Conservation (phyloP, 1,140 invertebrate species). For the Leptinotarsa defecta region DNA sequence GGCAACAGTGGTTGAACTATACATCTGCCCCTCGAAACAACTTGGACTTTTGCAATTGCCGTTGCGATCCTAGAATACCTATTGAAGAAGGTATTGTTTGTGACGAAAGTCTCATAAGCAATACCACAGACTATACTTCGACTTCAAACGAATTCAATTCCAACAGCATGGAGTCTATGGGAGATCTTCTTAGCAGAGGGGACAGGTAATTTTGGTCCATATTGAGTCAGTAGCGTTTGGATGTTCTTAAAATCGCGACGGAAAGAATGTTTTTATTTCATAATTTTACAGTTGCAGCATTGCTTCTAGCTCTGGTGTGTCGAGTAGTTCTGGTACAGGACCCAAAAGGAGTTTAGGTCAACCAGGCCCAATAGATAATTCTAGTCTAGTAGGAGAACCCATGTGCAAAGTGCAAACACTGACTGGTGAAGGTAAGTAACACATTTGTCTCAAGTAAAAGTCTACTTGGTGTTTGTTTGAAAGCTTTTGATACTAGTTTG, state of each 20-base stretch:
- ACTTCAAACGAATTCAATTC: conserved; percentile 53
- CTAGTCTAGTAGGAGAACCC: conserved; percentile 66
- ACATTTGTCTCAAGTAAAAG: too few species aligned
- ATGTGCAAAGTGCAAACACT: conserved; percentile 69
- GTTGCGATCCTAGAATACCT: conserved; percentile 43
- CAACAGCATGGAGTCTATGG: conserved; percentile 62
- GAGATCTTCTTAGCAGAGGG: conserved; percentile 61
- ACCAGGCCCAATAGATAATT: conserved; percentile 82
- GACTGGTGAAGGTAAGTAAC: conserved; percentile 72
- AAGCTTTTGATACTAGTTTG: too few species aligned
- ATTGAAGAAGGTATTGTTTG: conserved; percentile 65
- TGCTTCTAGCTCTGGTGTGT: conserved; percentile 64
- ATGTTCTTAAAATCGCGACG: conserved; percentile 28
- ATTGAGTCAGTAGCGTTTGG: not conserved
- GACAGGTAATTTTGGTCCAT: conserved; percentile 55
- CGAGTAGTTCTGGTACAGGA: conserved; percentile 55
- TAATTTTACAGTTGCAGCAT: conserved; percentile 58
- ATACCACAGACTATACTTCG: conserved; percentile 60
- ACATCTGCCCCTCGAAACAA: conserved; percentile 58
- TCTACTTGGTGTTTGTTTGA: too few species aligned
- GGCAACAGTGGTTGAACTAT: conserved; percentile 77
- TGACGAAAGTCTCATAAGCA: conserved; percentile 68
- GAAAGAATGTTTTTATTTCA: conserved; percentile 20
- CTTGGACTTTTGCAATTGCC: conserved; percentile 52
- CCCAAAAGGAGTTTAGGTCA: conserved; percentile 54